Conservation (phyloP, 1,140 invertebrate species). For the Bombus superbus region DNA sequence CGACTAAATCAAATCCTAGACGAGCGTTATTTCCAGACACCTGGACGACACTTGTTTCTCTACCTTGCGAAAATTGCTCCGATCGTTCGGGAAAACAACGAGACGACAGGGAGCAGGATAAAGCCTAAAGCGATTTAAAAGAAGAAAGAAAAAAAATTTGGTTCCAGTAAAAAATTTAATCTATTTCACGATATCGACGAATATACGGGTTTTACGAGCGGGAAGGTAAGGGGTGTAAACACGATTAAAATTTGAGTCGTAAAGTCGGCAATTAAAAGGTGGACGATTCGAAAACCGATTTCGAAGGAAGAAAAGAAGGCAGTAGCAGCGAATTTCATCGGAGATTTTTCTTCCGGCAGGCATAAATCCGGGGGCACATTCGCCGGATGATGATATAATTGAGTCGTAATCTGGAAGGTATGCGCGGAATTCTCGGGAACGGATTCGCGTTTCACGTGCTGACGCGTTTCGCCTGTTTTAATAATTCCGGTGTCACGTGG, state of each 20-base stretch:
- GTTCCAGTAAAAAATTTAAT: background rate
- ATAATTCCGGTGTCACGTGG: slow-evolving; percentile 28
- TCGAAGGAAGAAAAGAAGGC: no score
- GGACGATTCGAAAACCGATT: background rate
- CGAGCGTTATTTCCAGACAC: no score
- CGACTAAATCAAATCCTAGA: no score
- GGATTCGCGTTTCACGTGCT: slow-evolving; percentile 11
- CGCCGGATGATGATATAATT: slow-evolving; percentile 17
- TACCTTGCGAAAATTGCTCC: no score
- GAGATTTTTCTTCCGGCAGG: background rate
- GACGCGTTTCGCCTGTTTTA: slow-evolving; percentile 25
- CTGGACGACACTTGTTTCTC: no score
- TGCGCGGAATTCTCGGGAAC: slow-evolving; percentile 19
- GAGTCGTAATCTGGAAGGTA: slow-evolving; percentile 24
- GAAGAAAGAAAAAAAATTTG: no score
- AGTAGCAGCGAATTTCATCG: background rate
- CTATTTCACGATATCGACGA: background rate
- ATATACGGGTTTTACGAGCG: background rate
- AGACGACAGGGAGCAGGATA: no score
- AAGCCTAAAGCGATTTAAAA: no score
- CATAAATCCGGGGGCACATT: background rate
- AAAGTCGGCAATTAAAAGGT: background rate
- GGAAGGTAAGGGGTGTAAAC: background rate
- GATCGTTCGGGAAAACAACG: no score
- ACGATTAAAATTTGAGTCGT: background rate